Percentiles rank a stretch among this genome's conserved stretches.
These are phyloP conservation scores for Dione juno DNA, from an alignment of 2,888 invertebrate genomes.

Conservation along the genomic window DNA sequence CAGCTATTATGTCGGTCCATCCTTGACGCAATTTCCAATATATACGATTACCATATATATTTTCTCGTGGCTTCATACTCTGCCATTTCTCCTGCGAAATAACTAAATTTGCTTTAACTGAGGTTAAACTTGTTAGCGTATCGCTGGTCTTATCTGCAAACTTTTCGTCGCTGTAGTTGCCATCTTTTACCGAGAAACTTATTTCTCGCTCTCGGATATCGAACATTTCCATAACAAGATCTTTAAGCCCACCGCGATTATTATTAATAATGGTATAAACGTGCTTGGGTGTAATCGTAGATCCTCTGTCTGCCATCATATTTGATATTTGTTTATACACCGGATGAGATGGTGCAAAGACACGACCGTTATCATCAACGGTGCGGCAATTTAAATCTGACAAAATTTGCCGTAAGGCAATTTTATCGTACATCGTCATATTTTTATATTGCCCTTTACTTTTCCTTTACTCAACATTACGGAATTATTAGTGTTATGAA, in stretches of 20 bases:
- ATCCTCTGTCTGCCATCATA: background rate
- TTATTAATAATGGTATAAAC: background rate
- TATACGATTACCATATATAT: background rate
- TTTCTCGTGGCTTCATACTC: background rate
- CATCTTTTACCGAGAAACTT: background rate
- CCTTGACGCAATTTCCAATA: background rate
- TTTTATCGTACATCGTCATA: too few species aligned
- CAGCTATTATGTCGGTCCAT: background rate
- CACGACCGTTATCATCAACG: too few species aligned
- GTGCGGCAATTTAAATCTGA: too few species aligned
- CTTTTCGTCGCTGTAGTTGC: background rate
- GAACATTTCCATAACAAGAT: conserved; percentile 1
- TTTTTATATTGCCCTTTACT: too few species aligned
- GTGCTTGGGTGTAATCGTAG: background rate
- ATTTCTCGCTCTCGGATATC: background rate
- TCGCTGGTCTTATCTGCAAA: background rate
- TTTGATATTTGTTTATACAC: too few species aligned
- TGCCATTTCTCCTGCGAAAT: background rate
- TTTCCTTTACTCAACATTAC: too few species aligned
- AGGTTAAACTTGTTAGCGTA: background rate
- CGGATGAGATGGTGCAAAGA: too few species aligned
- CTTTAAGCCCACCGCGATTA: background rate
- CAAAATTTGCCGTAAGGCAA: too few species aligned
- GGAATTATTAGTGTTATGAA: too few species aligned
- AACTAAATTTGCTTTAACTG: background rate